Evolutionary conservation across 2,888 invertebrate genomes (phyloP).

Genomic region (Octodonta nipae): DNA sequence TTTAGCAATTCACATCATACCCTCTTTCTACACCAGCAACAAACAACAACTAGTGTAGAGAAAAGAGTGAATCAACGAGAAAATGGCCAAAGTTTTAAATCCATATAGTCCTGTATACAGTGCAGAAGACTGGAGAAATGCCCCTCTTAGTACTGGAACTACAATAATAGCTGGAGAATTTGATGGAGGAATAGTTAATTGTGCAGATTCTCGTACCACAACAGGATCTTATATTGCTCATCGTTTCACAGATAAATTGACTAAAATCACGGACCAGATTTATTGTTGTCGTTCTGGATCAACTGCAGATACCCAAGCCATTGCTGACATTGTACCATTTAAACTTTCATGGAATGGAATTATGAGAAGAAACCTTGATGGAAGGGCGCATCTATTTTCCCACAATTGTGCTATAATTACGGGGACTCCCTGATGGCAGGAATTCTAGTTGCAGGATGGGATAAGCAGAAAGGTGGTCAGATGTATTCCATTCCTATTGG

Average conservation of each 20-base stretch:
- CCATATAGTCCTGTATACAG: too few relatives aligned
- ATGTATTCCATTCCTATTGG: constrained; percentile 54
- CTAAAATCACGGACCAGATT: constrained; percentile 83
- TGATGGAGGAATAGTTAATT: too few relatives aligned
- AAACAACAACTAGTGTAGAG: too few relatives aligned
- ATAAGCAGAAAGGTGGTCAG: constrained; percentile 75
- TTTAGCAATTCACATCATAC: too few relatives aligned
- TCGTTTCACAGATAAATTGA: constrained; percentile 91
- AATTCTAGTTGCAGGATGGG: constrained; percentile 95
- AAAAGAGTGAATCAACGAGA: too few relatives aligned
- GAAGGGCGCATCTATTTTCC: constrained; percentile 85
- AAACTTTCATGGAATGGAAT: constrained; percentile 68
- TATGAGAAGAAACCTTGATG: constrained; percentile 73
- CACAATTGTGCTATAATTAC: constrained; percentile 91
- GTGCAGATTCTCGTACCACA: too few relatives aligned
- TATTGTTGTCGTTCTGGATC: constrained; percentile 96
- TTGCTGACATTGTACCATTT: constrained; percentile 94
- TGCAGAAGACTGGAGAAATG: constrained; percentile 50
- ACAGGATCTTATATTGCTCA: constrained; percentile 92
- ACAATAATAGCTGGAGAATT: too few relatives aligned
- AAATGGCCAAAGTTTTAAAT: too few relatives aligned
- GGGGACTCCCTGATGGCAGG: constrained; percentile 86
- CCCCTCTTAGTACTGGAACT: constrained; percentile 70
- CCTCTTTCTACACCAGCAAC: too few relatives aligned
- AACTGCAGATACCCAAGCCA: constrained; percentile 96